Conservation (phyloP, 2,113 vertebrate species). For the Nothoprocta pentlandii region DNA sequence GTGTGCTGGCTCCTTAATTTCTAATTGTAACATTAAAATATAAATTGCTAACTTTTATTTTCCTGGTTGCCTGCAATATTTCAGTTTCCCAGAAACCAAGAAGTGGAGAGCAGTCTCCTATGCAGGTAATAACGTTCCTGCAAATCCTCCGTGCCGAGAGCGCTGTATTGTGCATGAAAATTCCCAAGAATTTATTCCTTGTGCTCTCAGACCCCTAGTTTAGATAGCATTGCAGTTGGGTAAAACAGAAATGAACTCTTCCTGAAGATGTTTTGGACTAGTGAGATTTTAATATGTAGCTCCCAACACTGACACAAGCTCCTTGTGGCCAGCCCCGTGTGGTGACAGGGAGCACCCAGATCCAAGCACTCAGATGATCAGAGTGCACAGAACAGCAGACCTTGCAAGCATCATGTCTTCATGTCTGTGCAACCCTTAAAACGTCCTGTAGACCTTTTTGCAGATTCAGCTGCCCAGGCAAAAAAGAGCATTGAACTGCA, state of each 20-base stretch:
- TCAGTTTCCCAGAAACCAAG: neutral
- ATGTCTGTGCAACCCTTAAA: accelerated
- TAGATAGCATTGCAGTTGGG: neutral
- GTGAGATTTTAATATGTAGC: neutral
- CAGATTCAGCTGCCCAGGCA: neutral
- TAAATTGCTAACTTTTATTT: neutral
- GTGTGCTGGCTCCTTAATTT: neutral
- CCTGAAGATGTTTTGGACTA: neutral
- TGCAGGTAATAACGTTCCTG: neutral
- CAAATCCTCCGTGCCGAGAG: neutral
- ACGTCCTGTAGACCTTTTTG: neutral
- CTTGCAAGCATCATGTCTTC: neutral
- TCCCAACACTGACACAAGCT: neutral
- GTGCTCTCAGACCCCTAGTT: neutral
- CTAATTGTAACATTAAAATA: neutral
- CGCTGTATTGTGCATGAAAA: neutral
- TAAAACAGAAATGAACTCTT: neutral
- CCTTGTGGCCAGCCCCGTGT: accelerated
- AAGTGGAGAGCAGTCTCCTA: neutral
- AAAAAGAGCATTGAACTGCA: neutral
- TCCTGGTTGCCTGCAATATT: neutral
- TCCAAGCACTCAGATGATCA: neutral
- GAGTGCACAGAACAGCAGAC: neutral
- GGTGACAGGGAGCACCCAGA: neutral
- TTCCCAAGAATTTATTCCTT: neutral